These are phyloP conservation scores for Leptinotarsa texana DNA, from an alignment of 1,140 invertebrate species.

Conservation along the genomic window DNA sequence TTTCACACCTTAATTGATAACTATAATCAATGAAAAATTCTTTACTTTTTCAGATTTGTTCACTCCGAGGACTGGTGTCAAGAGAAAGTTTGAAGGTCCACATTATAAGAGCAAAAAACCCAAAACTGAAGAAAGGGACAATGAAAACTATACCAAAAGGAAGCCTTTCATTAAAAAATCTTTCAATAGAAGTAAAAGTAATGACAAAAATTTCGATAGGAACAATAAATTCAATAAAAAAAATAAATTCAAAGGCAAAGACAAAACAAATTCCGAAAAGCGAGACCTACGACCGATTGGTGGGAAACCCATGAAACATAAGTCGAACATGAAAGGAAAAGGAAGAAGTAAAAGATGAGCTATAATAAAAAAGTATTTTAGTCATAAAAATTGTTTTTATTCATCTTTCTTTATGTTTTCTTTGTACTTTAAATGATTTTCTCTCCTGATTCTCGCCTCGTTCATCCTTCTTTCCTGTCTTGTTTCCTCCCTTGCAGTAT, in stretches of 20 bases:
- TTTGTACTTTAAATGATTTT: conserved; percentile 36
- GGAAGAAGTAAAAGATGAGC: background rate
- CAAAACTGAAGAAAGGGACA: conserved; percentile 3
- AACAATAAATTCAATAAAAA: conserved; percentile 18
- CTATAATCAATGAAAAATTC: background rate
- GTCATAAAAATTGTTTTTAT: too few relatives aligned
- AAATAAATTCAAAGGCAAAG: conserved; percentile 24
- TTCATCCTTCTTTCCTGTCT: conserved; percentile 60
- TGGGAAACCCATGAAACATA: conserved; percentile 30
- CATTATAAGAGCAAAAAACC: conserved; percentile 33
- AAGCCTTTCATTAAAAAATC: background rate
- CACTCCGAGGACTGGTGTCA: conserved; percentile 26
- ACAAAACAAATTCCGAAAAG: conserved; percentile 39
- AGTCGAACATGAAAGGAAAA: conserved; percentile 8
- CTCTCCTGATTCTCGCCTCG: conserved; percentile 43
- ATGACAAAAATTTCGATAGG: conserved; percentile 18
- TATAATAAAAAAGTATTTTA: background rate
- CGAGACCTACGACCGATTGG: conserved; percentile 40
- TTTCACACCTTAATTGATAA: background rate
- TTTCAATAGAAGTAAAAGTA: conserved; percentile 22
- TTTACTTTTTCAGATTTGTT: conserved; percentile 36
- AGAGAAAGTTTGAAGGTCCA: conserved; percentile 28
- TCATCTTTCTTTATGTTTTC: background rate
- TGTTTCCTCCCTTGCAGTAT: conserved; percentile 65
- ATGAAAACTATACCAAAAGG: background rate